Evolutionary conservation across 2,888 invertebrate genomes (phyloP), one percentile per base, ranked within the genome.

Genomic region (Netelia inedita): DNA sequence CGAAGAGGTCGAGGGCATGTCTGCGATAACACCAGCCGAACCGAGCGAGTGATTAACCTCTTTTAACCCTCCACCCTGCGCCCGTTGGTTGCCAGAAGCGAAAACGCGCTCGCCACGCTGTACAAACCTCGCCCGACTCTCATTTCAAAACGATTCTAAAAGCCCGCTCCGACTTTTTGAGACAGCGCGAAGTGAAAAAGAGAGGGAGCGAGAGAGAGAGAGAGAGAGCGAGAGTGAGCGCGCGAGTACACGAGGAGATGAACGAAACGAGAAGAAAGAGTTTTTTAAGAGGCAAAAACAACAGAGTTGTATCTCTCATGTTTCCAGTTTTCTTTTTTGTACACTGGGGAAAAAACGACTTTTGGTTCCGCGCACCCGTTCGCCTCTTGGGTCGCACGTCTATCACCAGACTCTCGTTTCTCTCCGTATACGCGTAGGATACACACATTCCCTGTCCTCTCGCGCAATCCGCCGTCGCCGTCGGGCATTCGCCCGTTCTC

Each of bases 71-170:
- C 50, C 21, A 50, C 21, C 35, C 50, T 35, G 35, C 6, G 28
- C 71, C 46, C 35, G 61, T 59, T 53, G 53, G 16, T 43, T 68
- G 74, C 61, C 68, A 57, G 72, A 80, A 75, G 74, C 6, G 53
- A 73, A 59, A 23, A 79, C 72, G 23, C 61, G 66, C 86, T 83
- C 87, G 87, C 78, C 86, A 84, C 87, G 87, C 79, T 87, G 85
- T 88, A 89, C 89, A 90, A 89, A 88, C 89, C 89, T 53, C 21
- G 73, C 57, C 85, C 88, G 86, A 11, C n/a, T 88, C 87, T 87
- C 88, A 88, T 89, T 91, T 90, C 88, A 87, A 88, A 91, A 86
- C 87, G 85, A 86, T 82, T 35, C 87, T 89, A 84, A 89, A 89
- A 90, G 87, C 88, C 86, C 61, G 84, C 59, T 85, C 76, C 87